Percentiles rank a stretch among this genome's conserved stretches.
These are phyloP conservation scores for Pedionomus torquatus DNA, from an alignment of 2,113 vertebrate genomes.

Conservation along the genomic window DNA sequence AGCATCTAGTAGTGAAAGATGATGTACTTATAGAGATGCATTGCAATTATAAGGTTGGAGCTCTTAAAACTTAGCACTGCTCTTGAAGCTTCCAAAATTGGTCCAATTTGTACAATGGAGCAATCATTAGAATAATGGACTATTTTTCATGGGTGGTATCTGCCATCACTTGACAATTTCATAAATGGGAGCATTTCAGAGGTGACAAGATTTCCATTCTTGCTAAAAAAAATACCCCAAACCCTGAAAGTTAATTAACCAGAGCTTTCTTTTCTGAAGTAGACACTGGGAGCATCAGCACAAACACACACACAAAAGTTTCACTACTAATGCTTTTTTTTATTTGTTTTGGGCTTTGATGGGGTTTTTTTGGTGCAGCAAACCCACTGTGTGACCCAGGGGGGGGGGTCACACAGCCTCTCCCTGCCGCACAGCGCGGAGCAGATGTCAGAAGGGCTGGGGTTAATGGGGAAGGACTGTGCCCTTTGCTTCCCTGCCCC, in stretches of 20 bases:
- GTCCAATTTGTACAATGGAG: background rate
- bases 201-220: background rate
- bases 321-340: background rate
- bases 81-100: background rate
- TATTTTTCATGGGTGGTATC: background rate
- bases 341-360: background rate
- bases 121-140: background rate
- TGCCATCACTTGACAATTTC: background rate
- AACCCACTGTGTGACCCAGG: too few relatives aligned
- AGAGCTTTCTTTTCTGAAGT: background rate
- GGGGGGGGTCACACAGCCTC: background rate
- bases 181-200: background rate
- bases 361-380: background rate
- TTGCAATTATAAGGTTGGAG: background rate
- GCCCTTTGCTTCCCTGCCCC: slow-evolving; percentile 43
- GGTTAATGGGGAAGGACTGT: slow-evolving; percentile 9
- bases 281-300: background rate
- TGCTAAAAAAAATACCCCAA: background rate
- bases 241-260: background rate
- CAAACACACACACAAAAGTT: background rate
- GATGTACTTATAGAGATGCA: background rate
- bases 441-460: background rate
- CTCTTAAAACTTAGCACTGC: background rate
- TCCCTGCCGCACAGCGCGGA: fast-evolving
- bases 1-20: background rate